phyloP scores from a whole-genome alignment of 2,888 invertebrate species.

The Villa cingulata region DNA sequence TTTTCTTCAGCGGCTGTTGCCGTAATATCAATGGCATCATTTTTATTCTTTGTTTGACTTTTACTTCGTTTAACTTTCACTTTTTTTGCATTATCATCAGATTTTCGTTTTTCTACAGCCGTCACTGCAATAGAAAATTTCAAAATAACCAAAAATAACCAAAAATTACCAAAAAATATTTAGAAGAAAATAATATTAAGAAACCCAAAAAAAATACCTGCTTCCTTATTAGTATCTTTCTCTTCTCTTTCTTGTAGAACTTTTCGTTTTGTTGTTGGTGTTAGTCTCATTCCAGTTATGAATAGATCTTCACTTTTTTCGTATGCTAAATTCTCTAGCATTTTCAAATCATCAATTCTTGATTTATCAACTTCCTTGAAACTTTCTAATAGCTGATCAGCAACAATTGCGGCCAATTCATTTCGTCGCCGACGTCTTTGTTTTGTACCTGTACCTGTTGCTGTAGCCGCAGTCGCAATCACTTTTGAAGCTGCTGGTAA shows the following conservation, averaged over 20 bases:
- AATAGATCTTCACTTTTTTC: constrained; percentile 33
- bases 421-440: constrained; percentile 32
- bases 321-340: constrained; percentile 32
- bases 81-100: not conserved
- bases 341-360: constrained; percentile 32
- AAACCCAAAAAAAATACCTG: too few relatives aligned
- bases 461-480: too few relatives aligned
- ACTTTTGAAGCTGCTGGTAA: not conserved
- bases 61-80: constrained; percentile 6
- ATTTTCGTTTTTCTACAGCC: not conserved
- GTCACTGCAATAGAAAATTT: too few relatives aligned
- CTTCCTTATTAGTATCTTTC: constrained; percentile 8
- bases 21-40: too few relatives aligned
- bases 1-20: not conserved
- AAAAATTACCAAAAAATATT: too few relatives aligned
- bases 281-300: constrained; percentile 31
- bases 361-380: constrained; percentile 35
- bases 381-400: constrained; percentile 34
- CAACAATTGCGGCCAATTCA: constrained; percentile 35
- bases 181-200: too few relatives aligned
- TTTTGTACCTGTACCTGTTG: constrained; percentile 9
- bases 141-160: too few relatives aligned
- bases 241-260: constrained; percentile 13
- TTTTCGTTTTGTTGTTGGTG: constrained; percentile 34
- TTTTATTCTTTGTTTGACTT: constrained; percentile 6